Conservation (phyloP, 2,888 invertebrate species). For the Petrophora chlorosata region DNA sequence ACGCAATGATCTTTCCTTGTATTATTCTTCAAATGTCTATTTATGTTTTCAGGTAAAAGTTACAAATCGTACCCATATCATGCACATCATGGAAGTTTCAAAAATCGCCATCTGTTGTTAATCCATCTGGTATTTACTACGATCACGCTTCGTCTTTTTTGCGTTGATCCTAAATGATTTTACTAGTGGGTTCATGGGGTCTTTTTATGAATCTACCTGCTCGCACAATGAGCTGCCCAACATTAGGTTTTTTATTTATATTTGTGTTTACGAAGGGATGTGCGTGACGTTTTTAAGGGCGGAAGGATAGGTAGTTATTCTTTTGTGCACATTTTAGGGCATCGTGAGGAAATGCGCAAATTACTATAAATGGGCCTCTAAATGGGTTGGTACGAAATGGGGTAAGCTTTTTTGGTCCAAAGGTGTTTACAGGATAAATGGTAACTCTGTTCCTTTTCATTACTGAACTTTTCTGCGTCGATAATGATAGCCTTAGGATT, state of each 20-base stretch:
- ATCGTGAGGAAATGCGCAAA: slow-evolving; percentile 72
- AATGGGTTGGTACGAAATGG: slow-evolving; percentile 44
- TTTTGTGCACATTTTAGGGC: slow-evolving; percentile 68
- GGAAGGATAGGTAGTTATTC: slow-evolving; percentile 77
- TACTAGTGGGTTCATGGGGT: slow-evolving; percentile 44
- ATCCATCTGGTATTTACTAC: slow-evolving; percentile 63
- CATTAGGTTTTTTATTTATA: slow-evolving; percentile 57
- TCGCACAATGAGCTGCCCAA: slow-evolving; percentile 60
- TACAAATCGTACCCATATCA: slow-evolving; percentile 62
- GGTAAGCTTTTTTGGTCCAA: slow-evolving; percentile 25
- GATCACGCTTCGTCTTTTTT: slow-evolving; percentile 76
- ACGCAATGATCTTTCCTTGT: neutral
- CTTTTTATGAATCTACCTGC: slow-evolving; percentile 74
- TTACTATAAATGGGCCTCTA: slow-evolving; percentile 53
- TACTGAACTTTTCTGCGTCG: neutral
- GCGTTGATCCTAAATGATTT: slow-evolving; percentile 51
- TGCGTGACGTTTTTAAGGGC: slow-evolving; percentile 77
- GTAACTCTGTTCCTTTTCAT: neutral
- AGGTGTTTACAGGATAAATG: slow-evolving; percentile 5
- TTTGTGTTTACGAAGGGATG: slow-evolving; percentile 68
- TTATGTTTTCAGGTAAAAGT: slow-evolving; percentile 52
- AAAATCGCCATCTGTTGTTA: slow-evolving; percentile 73
- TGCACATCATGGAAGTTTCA: slow-evolving; percentile 47
- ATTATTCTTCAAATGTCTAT: slow-evolving; percentile 21
- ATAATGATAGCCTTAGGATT: neutral